A percentile compares a stretch with the other conserved stretches of the same genome.
Conservation (phyloP, 2,113 vertebrate species). For the Variabilichromis moorii region DNA sequence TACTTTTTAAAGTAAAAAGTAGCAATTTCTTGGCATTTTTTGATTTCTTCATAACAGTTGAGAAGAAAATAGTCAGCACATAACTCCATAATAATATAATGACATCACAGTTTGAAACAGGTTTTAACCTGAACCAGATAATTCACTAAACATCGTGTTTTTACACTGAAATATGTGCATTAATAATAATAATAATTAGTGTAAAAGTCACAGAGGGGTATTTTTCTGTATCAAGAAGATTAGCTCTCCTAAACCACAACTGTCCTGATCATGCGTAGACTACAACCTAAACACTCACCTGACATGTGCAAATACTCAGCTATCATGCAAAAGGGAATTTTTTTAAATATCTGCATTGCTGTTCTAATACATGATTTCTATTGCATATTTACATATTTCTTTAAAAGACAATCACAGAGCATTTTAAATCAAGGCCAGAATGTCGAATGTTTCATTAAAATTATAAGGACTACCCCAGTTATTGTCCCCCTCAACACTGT, state of each 20-base stretch:
- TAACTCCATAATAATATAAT: neutral
- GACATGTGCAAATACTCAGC: neutral
- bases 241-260: neutral
- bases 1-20: neutral
- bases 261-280: neutral
- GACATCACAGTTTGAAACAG: neutral
- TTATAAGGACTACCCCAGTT: neutral
- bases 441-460: neutral
- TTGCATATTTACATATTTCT: neutral
- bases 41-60: neutral
- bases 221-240: neutral
- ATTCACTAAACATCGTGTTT: neutral
- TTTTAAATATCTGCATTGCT: fast-evolving
- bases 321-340: neutral
- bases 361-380: neutral
- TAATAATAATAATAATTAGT: neutral
- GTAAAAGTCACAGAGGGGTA: neutral
- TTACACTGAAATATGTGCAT: neutral
- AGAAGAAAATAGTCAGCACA: neutral
- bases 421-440: neutral
- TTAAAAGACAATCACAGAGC: neutral
- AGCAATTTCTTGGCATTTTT: neutral
- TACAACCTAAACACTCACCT: neutral
- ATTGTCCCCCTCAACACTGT: neutral
- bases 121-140: neutral